A percentile compares a stretch with the other conserved stretches of the same genome.
Conservation (phyloP, 2,797 vertebrate species). For the Poeciliopsis turneri region DNA sequence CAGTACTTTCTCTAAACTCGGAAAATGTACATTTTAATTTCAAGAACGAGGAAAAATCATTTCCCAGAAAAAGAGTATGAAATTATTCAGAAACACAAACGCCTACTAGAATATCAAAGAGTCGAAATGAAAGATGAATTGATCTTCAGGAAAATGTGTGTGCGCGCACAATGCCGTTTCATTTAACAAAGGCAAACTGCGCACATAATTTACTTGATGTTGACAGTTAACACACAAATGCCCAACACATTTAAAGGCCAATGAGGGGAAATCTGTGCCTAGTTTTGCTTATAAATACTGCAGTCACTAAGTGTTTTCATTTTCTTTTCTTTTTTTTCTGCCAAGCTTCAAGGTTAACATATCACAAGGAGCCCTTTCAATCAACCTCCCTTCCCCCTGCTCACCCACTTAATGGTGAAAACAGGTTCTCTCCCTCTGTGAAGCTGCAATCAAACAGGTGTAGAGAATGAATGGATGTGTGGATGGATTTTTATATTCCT, state of each 20-base stretch:
- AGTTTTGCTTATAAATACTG: not conserved
- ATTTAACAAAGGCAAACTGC: not conserved
- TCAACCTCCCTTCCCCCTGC: not conserved
- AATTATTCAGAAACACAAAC: not conserved
- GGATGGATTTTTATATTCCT: not conserved
- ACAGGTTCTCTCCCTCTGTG: not conserved
- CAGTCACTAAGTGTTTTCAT: not conserved
- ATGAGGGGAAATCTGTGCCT: not conserved
- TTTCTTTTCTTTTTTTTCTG: not conserved
- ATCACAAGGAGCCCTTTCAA: not conserved
- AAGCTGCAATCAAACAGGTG: not conserved
- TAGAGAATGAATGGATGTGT: not conserved
- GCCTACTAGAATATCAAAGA: too few species aligned
- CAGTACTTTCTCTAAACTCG: constrained; percentile 18
- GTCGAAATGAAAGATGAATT: not conserved
- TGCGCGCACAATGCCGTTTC: not conserved
- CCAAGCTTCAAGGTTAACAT: not conserved
- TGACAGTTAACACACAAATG: not conserved
- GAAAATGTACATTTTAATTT: not conserved
- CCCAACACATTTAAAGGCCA: not conserved
- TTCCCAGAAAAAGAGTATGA: not conserved
- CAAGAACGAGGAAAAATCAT: not conserved
- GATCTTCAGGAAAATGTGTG: not conserved
- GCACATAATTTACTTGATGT: not conserved
- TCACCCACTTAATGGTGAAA: not conserved